A percentile compares a stretch with the other conserved stretches of the same genome.
These are phyloP conservation scores for Brachystomella parvula DNA, from an alignment of 1,140 invertebrate genomes.

Conservation along the genomic window DNA sequence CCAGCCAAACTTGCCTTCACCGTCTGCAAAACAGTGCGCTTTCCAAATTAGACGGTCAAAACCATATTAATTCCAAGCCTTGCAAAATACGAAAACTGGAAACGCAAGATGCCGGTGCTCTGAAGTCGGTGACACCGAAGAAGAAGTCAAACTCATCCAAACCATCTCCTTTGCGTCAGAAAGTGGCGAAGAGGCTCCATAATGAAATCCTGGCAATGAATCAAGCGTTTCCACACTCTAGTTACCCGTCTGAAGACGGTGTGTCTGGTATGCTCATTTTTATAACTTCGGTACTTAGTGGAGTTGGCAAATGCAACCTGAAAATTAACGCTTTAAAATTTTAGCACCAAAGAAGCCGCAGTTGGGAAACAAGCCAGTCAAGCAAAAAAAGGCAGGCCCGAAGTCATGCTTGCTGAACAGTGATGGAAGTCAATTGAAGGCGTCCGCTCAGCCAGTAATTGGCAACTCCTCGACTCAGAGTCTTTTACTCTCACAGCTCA, in stretches of 20 bases:
- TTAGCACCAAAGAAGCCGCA: neutral
- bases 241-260: neutral
- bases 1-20: slow-evolving; percentile 7
- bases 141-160: slow-evolving; percentile 1
- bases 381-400: neutral
- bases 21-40: neutral
- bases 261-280: neutral
- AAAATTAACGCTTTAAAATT: no score
- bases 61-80: neutral
- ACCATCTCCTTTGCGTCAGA: slow-evolving; percentile 4
- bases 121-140: slow-evolving; percentile 12
- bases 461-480: neutral
- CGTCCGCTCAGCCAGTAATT: neutral
- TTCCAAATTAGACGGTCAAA: neutral
- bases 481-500: neutral
- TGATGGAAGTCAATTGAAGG: neutral
- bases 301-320: no score
- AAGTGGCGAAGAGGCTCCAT: slow-evolving; percentile 3
- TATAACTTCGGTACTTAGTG: neutral
- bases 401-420: neutral
- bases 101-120: neutral
- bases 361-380: neutral
- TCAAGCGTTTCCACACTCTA: slow-evolving; percentile 7
- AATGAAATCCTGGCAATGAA: slow-evolving; percentile 8
- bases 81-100: neutral